Percentiles rank a stretch among this genome's conserved stretches.
Evolutionary conservation across 2,113 vertebrate genomes (phyloP).

Genomic region (Ictalurus furcatus): DNA sequence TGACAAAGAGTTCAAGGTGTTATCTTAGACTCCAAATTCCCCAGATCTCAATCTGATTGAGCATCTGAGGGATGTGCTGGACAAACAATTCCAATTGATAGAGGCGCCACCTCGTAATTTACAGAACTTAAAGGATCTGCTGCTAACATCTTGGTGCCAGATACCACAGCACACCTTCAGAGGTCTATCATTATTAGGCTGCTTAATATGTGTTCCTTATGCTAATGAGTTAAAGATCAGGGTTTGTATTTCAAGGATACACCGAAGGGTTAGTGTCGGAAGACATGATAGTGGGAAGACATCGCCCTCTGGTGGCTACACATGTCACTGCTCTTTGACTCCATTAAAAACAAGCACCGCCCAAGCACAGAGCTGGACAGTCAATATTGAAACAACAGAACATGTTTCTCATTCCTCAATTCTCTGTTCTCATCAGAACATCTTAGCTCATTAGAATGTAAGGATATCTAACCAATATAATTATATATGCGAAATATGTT

Average conservation of each 20-base stretch:
- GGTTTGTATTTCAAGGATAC: not conserved
- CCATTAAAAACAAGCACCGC: not conserved
- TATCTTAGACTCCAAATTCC: too few species aligned
- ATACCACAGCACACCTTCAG: too few species aligned
- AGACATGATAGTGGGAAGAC: not conserved
- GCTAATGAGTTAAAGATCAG: not conserved
- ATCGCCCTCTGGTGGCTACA: slow-evolving; percentile 11
- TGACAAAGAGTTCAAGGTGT: too few species aligned
- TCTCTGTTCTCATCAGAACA: not conserved
- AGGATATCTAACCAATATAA: not conserved
- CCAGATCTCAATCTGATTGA: too few species aligned
- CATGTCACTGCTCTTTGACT: not conserved
- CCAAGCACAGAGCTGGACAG: not conserved
- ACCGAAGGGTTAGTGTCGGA: not conserved
- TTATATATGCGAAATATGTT: not conserved
- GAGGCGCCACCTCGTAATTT: too few species aligned
- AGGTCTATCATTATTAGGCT: too few species aligned
- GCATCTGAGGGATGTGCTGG: too few species aligned
- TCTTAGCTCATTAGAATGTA: not conserved
- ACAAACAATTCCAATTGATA: too few species aligned
- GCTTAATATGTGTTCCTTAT: not conserved
- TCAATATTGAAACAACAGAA: not conserved
- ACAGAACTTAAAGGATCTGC: too few species aligned
- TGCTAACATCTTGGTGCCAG: too few species aligned
- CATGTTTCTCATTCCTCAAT: too few species aligned